Percentiles rank a stretch among this genome's conserved stretches.
phyloP scores from a whole-genome alignment of 2,888 invertebrate genomes.

The Lacanobia oleracea region DNA sequence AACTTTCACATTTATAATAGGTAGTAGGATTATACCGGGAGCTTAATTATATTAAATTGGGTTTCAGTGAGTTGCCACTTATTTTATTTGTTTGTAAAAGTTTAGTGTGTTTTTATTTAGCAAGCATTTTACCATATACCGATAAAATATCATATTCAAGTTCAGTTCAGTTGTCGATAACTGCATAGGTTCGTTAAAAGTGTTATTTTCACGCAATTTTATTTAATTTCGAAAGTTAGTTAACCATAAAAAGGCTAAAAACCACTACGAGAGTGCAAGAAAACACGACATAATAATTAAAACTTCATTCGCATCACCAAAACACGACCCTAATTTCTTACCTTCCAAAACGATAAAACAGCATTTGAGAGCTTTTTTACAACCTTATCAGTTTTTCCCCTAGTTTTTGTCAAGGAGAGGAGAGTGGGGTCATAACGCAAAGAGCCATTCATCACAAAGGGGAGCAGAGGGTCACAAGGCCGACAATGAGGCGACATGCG shows the following conservation, averaged over 20 bases:
- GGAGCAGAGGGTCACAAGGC: conserved; percentile 42
- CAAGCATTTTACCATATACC: too few relatives aligned
- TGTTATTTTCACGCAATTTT: too few relatives aligned
- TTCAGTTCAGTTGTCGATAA: too few relatives aligned
- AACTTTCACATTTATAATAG: too few relatives aligned
- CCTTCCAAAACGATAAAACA: conserved; percentile 27
- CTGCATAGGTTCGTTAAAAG: too few relatives aligned
- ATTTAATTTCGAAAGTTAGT: not conserved
- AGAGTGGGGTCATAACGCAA: conserved; percentile 37
- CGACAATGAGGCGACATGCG: conserved; percentile 43
- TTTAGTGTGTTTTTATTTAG: not conserved
- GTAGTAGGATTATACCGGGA: too few relatives aligned
- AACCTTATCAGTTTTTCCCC: conserved; percentile 34
- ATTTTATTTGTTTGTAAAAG: conserved; percentile 11
- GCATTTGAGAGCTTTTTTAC: conserved; percentile 38
- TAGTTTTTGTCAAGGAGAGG: conserved; percentile 25
- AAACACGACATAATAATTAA: not conserved
- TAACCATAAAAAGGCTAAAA: not conserved
- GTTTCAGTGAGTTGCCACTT: conserved; percentile 14
- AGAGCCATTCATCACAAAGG: conserved; percentile 54
- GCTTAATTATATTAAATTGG: conserved; percentile 33
- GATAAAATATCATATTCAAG: too few relatives aligned
- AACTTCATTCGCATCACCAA: not conserved
- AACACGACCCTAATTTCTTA: conserved; percentile 12
- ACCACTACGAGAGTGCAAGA: not conserved